A percentile compares a stretch with the other conserved stretches of the same genome.
phyloP scores from a whole-genome alignment of 1,140 invertebrate species.

The Apocrypta bakeri region DNA sequence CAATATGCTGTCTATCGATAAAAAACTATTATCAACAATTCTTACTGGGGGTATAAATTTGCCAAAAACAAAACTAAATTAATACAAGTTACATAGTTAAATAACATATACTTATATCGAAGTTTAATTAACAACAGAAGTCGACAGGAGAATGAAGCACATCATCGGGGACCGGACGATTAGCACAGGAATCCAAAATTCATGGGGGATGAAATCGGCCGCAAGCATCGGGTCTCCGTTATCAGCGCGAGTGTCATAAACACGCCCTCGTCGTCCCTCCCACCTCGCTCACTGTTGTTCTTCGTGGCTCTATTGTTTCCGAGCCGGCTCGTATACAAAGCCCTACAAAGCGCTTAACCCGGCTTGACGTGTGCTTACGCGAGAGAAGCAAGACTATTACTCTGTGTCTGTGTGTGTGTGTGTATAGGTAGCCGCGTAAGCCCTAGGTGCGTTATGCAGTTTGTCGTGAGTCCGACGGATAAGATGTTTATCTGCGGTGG shows the following conservation, averaged over 20 bases:
- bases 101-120: too few relatives aligned
- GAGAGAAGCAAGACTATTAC: not conserved
- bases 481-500: constrained; percentile 67
- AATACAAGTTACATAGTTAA: too few relatives aligned
- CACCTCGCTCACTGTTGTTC: constrained; percentile 36
- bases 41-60: too few relatives aligned
- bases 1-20: too few relatives aligned
- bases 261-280: constrained; percentile 60
- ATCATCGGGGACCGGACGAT: not conserved
- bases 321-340: constrained; percentile 58
- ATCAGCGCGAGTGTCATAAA: constrained; percentile 71
- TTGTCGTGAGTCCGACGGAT: constrained; percentile 54
- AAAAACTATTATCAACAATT: too few relatives aligned
- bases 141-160: too few relatives aligned
- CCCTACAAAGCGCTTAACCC: constrained; percentile 64
- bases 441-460: constrained; percentile 24
- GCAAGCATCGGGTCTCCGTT: constrained; percentile 54
- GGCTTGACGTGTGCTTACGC: not conserved
- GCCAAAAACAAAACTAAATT: too few relatives aligned
- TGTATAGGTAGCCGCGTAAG: not conserved
- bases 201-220: constrained; percentile 60
- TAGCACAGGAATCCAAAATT: constrained; percentile 60
- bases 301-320: constrained; percentile 65
- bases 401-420: not conserved
- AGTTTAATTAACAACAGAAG: too few relatives aligned